A percentile compares a stretch with the other conserved stretches of the same genome.
Conservation (phyloP, 2,113 vertebrate species). For the Turnix velox region DNA sequence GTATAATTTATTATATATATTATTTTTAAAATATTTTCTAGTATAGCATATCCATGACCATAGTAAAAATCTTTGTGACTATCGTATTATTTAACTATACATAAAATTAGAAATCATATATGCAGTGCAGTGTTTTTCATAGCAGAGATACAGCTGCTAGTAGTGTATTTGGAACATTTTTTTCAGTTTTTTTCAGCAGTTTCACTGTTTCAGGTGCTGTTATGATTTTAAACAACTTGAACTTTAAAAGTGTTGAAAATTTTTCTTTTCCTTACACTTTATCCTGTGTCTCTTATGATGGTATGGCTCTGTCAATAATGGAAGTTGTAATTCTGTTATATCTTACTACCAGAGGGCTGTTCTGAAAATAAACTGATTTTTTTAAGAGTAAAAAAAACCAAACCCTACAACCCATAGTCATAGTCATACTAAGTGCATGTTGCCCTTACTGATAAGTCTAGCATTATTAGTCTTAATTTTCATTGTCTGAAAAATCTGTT, state of each 20-base stretch:
- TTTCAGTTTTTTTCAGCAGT: neutral
- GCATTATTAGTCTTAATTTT: neutral
- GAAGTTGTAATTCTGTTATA: neutral
- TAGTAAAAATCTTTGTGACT: neutral
- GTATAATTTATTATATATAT: neutral
- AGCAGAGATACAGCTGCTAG: neutral
- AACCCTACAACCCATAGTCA: accelerated
- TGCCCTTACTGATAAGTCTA: neutral
- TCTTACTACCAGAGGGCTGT: neutral
- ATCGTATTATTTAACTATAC: neutral
- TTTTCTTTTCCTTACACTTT: neutral
- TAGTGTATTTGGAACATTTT: neutral
- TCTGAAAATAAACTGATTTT: neutral
- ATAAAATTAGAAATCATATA: neutral
- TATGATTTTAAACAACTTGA: neutral
- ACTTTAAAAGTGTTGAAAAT: neutral
- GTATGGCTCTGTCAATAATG: neutral
- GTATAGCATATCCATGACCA: neutral
- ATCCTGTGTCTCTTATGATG: neutral
- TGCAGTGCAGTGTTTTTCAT: neutral
- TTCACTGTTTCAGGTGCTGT: neutral
- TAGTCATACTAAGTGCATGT: neutral
- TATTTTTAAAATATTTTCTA: neutral
- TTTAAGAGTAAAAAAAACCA: neutral
- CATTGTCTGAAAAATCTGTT: neutral